Evolutionary conservation across 1,140 invertebrate genomes (phyloP).

Genomic region (Trichonephila inaurata): DNA sequence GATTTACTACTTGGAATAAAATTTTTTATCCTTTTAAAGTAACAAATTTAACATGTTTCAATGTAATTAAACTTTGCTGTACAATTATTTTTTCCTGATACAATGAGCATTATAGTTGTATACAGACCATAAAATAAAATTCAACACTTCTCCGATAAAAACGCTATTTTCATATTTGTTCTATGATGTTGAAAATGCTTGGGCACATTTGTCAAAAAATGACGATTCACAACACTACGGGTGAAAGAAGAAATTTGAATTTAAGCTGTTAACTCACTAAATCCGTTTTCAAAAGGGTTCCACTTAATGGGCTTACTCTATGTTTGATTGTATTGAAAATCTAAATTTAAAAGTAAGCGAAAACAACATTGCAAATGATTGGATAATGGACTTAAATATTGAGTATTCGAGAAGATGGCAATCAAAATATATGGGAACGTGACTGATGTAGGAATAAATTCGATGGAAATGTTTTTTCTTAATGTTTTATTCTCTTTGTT

Average conservation of each 20-base stretch:
- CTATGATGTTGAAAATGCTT: background rate
- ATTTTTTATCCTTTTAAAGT: no score
- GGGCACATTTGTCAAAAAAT: background rate
- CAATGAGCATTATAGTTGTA: background rate
- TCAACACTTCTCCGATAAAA: background rate
- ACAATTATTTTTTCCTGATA: background rate
- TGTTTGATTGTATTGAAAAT: background rate
- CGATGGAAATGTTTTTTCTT: no score
- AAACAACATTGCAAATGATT: background rate
- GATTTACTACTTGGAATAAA: no score
- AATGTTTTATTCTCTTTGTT: no score
- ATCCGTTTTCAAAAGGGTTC: background rate
- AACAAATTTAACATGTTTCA: no score
- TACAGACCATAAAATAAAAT: background rate
- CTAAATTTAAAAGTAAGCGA: background rate
- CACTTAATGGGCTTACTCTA: background rate
- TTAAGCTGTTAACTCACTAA: background rate
- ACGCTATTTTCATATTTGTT: background rate
- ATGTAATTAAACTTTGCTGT: no score
- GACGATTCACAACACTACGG: background rate
- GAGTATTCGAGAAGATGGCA: background rate
- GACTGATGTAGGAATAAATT: no score
- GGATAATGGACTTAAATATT: slow-evolving; percentile 8
- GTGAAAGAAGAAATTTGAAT: background rate
- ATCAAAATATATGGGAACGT: background rate